Evolutionary conservation across 2,113 vertebrate species (phyloP).

Genomic region (Tupaia chinensis): DNA sequence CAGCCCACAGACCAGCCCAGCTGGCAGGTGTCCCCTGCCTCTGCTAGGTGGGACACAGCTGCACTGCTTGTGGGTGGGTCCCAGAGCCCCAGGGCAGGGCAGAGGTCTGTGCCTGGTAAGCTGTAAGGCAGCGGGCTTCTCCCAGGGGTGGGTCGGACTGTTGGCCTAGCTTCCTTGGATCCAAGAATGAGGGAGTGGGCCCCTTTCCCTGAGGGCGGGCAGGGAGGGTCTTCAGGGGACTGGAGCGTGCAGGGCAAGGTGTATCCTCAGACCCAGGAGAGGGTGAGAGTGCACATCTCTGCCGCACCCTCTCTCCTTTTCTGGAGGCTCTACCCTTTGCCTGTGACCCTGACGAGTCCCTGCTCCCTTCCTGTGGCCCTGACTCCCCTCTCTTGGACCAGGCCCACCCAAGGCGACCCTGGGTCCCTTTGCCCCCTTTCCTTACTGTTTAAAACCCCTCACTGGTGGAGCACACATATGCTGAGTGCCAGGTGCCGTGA

Average conservation of each 20-base stretch:
- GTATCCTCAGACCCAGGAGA: not conserved
- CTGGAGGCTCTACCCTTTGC: not conserved
- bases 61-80: not conserved
- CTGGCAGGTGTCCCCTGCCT: too few relatives aligned
- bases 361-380: not conserved
- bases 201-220: not conserved
- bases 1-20: too few relatives aligned
- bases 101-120: not conserved
- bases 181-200: not conserved
- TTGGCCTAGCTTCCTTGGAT: not conserved
- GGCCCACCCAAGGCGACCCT: too few relatives aligned
- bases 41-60: too few relatives aligned
- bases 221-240: too few relatives aligned
- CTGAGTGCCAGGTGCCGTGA: not conserved
- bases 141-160: too few relatives aligned
- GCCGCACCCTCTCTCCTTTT: not conserved
- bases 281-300: not conserved
- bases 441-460: not conserved
- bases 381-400: not conserved
- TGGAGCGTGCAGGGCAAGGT: not conserved
- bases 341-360: too few relatives aligned
- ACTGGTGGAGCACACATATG: accelerated
- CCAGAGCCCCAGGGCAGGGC: not conserved
- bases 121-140: not conserved
- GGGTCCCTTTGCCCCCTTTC: not conserved